Base-by-base conservation (phyloP, 2,888 invertebrate genomes). In the Scelioninae gen. 2 region DNA sequence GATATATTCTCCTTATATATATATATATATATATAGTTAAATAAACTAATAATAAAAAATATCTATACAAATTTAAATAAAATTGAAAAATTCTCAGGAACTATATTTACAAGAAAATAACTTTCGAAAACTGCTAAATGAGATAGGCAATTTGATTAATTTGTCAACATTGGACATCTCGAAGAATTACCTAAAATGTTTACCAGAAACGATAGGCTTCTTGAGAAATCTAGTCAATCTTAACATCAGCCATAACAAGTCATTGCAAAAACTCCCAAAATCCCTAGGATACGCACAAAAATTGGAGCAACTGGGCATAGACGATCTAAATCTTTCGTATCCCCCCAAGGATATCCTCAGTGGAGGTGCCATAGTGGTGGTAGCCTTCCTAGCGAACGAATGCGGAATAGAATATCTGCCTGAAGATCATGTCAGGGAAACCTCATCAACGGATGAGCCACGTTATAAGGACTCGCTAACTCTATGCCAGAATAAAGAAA, bases 71-170 rank as follows among this genome's bases (percentile, higher is more conserved):
- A 37, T 46, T 25, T 4, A 5, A 4, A 22, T 4, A 4, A 22
- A 22, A 2, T 50, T 28, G 16, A 33, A 33, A 33, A 33, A 31
- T 37, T 63, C 19, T 2, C 81, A 92, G 92, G 93, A 94, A 84
- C 87, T 95, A 70, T 90, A 94, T 87, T 79, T 94, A 75, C 92
- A 92, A 82, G 88, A 91, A 81, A 95, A 95, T 88, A 88, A 88
- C 73, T 84, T 95, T 67, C 90, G 90, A 82, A 87, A 87, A 79
- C 87, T 96, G 83, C 94, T 95, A 74, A 89, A 90, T 69, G 89
- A 89, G 75, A 89, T 95, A 81, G 89, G 91, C 78, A 86, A 87
- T 72, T 87, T 95, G 79, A 87, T 87, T 75, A 89, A 89, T 76
- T 88, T 95, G 74, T 88, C 89, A 84, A 87, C 92, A 76, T 87